These are phyloP conservation scores for Diglossa cyanea DNA, from an alignment of 2,797 vertebrate species.

Conservation along the genomic window DNA sequence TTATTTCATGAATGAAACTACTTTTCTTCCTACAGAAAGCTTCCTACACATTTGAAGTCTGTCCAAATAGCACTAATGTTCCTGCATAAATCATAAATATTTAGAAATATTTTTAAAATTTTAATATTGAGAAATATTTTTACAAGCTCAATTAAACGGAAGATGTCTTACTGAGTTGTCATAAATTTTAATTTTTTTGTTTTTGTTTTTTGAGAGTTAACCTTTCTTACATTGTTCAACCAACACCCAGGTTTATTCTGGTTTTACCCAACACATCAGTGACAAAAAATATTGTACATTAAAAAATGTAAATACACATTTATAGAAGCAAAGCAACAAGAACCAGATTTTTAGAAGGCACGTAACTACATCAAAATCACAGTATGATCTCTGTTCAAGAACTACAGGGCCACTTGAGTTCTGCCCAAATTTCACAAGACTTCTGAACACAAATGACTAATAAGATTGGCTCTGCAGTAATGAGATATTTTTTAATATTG, in stretches of 20 bases:
- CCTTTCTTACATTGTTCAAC: not conserved
- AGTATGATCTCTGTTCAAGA: not conserved
- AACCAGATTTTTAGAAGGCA: not conserved
- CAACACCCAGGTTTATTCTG: not conserved
- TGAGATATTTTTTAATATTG: not conserved
- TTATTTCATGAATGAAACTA: conserved; percentile 13
- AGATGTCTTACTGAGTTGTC: not conserved
- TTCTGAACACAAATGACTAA: not conserved
- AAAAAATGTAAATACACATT: not conserved
- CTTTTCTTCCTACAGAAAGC: not conserved
- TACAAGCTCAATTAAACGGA: not conserved
- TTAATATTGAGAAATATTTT: not conserved
- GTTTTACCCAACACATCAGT: not conserved
- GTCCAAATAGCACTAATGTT: not conserved
- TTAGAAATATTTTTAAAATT: not conserved
- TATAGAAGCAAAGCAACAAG: not conserved
- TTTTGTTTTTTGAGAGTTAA: not conserved
- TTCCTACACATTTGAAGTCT: conserved; percentile 14
- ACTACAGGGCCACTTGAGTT: not conserved
- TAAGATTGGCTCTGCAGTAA: not conserved
- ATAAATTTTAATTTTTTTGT: not conserved
- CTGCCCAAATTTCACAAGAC: not conserved
- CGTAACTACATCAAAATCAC: not conserved
- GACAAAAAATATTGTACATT: not conserved
- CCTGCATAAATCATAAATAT: conserved; percentile 5